Evolutionary conservation across 2,113 vertebrate genomes (phyloP).

Genomic region (Ageneiosus marmoratus): DNA sequence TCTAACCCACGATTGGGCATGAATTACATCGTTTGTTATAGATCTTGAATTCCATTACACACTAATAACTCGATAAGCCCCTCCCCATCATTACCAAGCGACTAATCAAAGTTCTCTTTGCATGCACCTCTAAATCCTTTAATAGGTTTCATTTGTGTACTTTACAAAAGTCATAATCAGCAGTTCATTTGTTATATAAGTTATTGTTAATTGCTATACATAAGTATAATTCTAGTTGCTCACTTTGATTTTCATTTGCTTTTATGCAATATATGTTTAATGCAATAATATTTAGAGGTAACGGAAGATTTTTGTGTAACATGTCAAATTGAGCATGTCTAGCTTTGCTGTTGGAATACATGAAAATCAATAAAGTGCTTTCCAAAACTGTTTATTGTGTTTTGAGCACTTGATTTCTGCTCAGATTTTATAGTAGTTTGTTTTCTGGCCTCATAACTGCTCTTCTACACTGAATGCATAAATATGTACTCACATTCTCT

Average conservation of each 20-base stretch:
- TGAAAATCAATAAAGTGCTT: slow-evolving; percentile 99
- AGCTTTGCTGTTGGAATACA: slow-evolving; percentile 96
- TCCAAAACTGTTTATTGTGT: slow-evolving; percentile 95
- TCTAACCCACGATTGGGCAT: slow-evolving; percentile 91
- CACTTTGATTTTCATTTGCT: slow-evolving; percentile 78
- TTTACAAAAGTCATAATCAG: slow-evolving; percentile 44
- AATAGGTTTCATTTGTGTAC: slow-evolving; percentile 61
- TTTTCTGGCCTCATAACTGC: slow-evolving; percentile 51
- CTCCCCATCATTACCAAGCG: slow-evolving; percentile 57
- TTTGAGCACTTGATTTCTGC: slow-evolving; percentile 88
- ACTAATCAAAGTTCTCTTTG: slow-evolving; percentile 86
- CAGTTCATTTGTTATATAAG: slow-evolving; percentile 45
- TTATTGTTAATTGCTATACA: slow-evolving; percentile 41
- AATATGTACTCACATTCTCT: slow-evolving; percentile 20
- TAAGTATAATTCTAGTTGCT: slow-evolving; percentile 40
- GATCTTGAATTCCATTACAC: slow-evolving; percentile 71
- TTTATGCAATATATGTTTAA: slow-evolving; percentile 87
- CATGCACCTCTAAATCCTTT: slow-evolving; percentile 86
- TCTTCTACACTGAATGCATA: slow-evolving; percentile 30
- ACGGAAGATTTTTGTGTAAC: slow-evolving; percentile 89
- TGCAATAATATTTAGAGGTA: slow-evolving; percentile 69
- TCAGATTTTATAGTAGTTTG: slow-evolving; percentile 43
- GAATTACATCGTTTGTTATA: slow-evolving; percentile 86
- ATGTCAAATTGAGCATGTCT: slow-evolving; percentile 90
- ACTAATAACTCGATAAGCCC: slow-evolving; percentile 83